Percentiles rank a stretch among this genome's conserved stretches.
Evolutionary conservation across 2,113 vertebrate genomes (phyloP).

Genomic region (Oncorhynchus nerka): DNA sequence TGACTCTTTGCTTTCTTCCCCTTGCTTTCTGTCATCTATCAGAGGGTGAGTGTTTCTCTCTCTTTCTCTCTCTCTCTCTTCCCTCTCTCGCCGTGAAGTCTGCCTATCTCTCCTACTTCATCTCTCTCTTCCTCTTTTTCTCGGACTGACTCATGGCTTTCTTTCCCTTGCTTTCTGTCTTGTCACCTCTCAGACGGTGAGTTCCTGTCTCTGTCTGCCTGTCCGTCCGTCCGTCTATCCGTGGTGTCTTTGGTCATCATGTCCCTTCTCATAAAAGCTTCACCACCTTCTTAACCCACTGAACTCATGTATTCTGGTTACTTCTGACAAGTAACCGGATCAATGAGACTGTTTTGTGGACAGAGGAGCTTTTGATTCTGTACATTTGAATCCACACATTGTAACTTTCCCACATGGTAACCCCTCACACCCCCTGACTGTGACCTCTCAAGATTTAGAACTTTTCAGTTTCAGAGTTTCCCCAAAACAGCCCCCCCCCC

Average conservation of each 20-base stretch:
- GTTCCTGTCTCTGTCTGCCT: not conserved
- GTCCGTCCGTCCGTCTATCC: slow-evolving; percentile 49
- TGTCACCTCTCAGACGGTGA: not conserved
- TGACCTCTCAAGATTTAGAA: not conserved
- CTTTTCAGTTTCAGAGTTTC: slow-evolving; percentile 3
- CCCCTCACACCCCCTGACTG: no score
- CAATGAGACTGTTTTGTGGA: not conserved
- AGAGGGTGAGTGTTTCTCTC: slow-evolving; percentile 70
- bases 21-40: slow-evolving; percentile 66
- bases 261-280: slow-evolving; percentile 76
- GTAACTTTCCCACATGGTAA: no score
- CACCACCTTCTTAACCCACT: slow-evolving; percentile 8
- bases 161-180: no score
- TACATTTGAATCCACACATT: no score
- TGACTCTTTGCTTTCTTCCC: slow-evolving; percentile 84
- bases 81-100: slow-evolving; percentile 18
- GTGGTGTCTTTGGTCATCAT: slow-evolving; percentile 15
- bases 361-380: no score
- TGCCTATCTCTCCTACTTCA: not conserved
- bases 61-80: slow-evolving; percentile 50
- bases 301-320: slow-evolving; percentile 13
- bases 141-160: not conserved
- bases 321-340: slow-evolving; percentile 33
- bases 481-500: slow-evolving; percentile 5
- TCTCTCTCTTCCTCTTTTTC: not conserved